Conservation (phyloP, 1,140 invertebrate species). For the Polypedilum pembai region DNA sequence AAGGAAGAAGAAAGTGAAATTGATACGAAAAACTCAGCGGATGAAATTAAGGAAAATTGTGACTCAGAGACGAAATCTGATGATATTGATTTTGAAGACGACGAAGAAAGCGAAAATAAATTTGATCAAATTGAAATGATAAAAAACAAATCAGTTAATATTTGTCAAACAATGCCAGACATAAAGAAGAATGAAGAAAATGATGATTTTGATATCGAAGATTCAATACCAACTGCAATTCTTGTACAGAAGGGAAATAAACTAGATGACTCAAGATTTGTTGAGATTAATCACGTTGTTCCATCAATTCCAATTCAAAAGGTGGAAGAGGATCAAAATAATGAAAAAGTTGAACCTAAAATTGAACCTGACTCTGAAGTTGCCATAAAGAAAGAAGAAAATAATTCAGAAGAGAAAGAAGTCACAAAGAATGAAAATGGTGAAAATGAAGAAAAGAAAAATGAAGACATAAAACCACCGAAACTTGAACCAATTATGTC, state of each 20-base stretch:
- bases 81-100: constrained; percentile 7
- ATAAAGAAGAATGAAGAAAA: constrained; percentile 36
- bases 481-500: background rate
- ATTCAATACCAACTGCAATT: constrained; percentile 48
- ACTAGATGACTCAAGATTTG: constrained; percentile 26
- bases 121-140: background rate
- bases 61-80: background rate
- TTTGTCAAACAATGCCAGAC: background rate
- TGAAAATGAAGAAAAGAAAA: constrained; percentile 47
- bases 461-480: constrained; percentile 43
- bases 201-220: constrained; percentile 47
- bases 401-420: constrained; percentile 43
- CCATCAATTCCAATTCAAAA: constrained; percentile 2
- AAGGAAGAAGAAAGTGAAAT: constrained; percentile 1
- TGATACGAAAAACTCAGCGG: background rate
- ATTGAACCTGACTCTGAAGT: constrained; percentile 42
- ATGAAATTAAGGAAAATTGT: background rate
- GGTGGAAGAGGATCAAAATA: constrained; percentile 30
- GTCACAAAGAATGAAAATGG: constrained; percentile 41
- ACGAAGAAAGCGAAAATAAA: background rate
- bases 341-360: constrained; percentile 33
- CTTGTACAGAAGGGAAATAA: constrained; percentile 43
- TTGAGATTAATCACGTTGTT: constrained; percentile 27
- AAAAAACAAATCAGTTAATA: constrained; percentile 25
- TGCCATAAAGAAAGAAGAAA: constrained; percentile 41